These are phyloP conservation scores for Percopsis transmontana DNA, from an alignment of 2,113 vertebrate species.

Conservation along the genomic window DNA sequence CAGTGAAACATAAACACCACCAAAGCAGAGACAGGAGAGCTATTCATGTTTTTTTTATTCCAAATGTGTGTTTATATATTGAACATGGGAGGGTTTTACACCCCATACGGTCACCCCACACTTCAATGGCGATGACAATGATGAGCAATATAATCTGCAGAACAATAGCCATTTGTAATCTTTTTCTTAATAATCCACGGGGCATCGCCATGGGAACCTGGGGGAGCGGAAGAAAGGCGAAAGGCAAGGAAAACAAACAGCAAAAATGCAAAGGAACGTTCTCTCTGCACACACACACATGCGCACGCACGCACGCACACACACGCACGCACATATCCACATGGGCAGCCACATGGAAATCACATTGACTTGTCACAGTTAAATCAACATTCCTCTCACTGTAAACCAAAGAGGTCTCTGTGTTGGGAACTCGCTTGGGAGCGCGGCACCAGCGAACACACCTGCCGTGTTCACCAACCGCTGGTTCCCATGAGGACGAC, in stretches of 20 bases:
- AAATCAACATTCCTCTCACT: neutral
- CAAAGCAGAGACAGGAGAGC: no score
- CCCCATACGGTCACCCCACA: constrained; percentile 65
- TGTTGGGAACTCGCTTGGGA: no score
- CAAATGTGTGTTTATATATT: constrained; percentile 74
- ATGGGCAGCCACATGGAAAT: constrained; percentile 1
- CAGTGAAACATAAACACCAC: no score
- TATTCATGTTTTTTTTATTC: constrained; percentile 54
- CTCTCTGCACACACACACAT: constrained; percentile 11
- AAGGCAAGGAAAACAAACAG: constrained; percentile 4
- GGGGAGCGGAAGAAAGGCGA: constrained; percentile 36
- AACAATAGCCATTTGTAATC: constrained; percentile 38
- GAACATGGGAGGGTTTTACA: constrained; percentile 65
- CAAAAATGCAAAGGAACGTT: neutral
- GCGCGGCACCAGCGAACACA: no score
- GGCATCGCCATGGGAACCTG: constrained; percentile 61
- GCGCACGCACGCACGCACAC: constrained; percentile 19
- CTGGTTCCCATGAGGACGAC: neutral
- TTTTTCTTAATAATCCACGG: constrained; percentile 35
- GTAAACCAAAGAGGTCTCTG: neutral
- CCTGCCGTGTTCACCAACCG: no score
- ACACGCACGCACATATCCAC: constrained; percentile 12
- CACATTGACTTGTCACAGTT: neutral
- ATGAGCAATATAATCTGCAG: constrained; percentile 63
- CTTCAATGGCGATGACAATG: constrained; percentile 65